Conservation (phyloP, 2,888 invertebrate genomes). For the Automeris io region DNA sequence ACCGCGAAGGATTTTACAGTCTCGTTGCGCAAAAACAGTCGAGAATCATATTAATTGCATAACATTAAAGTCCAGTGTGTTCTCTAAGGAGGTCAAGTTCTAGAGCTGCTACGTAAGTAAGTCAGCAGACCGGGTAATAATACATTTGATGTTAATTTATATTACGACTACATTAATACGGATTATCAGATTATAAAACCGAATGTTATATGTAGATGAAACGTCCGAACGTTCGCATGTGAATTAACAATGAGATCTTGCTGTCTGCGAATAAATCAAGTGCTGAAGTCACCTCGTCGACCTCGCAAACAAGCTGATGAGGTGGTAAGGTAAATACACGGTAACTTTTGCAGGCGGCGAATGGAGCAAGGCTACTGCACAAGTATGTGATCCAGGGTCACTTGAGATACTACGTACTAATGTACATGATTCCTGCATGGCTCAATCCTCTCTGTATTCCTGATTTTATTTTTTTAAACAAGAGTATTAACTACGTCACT, state of each 20-base stretch:
- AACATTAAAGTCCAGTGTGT: conserved; percentile 49
- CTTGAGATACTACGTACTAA: conserved; percentile 36
- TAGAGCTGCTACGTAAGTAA: conserved; percentile 39
- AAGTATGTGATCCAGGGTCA: conserved; percentile 46
- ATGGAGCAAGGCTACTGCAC: conserved; percentile 49
- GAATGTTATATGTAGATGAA: neutral
- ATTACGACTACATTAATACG: conserved; percentile 25
- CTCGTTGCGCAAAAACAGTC: conserved; percentile 30
- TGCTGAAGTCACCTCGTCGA: conserved; percentile 35
- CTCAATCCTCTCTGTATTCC: too few relatives aligned
- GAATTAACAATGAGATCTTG: conserved; percentile 34
- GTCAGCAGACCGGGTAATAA: conserved; percentile 21
- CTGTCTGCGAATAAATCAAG: conserved; percentile 36
- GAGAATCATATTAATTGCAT: conserved; percentile 43
- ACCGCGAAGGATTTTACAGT: conserved; percentile 31
- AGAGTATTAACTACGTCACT: too few relatives aligned
- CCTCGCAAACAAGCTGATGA: conserved; percentile 50
- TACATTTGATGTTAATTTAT: conserved; percentile 26
- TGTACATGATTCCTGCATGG: conserved; percentile 21
- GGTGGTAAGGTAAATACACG: conserved; percentile 39
- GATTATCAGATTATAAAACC: neutral
- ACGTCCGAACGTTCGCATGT: neutral
- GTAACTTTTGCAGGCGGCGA: conserved; percentile 37
- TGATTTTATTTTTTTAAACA: too few relatives aligned
- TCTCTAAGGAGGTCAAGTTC: conserved; percentile 64